Conservation (phyloP, 2,113 vertebrate genomes). For the Laticauda colubrina region DNA sequence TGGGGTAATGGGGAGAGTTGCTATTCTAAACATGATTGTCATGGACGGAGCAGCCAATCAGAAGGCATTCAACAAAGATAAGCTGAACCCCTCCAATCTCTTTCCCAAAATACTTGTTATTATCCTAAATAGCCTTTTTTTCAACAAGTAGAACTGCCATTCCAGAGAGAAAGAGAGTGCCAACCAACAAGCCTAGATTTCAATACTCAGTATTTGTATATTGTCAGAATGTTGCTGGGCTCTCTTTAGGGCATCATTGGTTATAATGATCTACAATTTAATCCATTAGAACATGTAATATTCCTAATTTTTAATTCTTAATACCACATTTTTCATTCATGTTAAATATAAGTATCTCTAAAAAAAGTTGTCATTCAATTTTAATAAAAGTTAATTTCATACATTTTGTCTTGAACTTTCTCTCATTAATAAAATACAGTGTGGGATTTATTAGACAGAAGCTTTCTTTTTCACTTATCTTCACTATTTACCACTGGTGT, state of each 20-base stretch:
- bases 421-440: constrained; percentile 36
- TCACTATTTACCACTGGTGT: constrained; percentile 55
- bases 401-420: constrained; percentile 45
- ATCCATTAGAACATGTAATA: not conserved
- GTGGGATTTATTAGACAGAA: constrained; percentile 44
- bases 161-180: not conserved
- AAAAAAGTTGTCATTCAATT: constrained; percentile 49
- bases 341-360: constrained; percentile 31
- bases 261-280: not conserved
- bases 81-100: not conserved
- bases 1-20: not conserved
- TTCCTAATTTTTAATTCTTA: not conserved
- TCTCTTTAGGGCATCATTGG: not conserved
- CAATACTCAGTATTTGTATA: not conserved
- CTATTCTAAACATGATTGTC: not conserved
- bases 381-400: constrained; percentile 59
- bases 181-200: not conserved
- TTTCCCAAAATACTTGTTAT: not conserved
- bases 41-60: not conserved
- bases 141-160: not conserved
- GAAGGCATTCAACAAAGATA: not conserved
- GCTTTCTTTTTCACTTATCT: not conserved
- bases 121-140: not conserved
- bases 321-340: constrained; percentile 44
- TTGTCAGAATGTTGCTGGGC: not conserved